Evolutionary conservation across 1,140 invertebrate species (phyloP).

Genomic region (Macrosteles quadrilineatus): DNA sequence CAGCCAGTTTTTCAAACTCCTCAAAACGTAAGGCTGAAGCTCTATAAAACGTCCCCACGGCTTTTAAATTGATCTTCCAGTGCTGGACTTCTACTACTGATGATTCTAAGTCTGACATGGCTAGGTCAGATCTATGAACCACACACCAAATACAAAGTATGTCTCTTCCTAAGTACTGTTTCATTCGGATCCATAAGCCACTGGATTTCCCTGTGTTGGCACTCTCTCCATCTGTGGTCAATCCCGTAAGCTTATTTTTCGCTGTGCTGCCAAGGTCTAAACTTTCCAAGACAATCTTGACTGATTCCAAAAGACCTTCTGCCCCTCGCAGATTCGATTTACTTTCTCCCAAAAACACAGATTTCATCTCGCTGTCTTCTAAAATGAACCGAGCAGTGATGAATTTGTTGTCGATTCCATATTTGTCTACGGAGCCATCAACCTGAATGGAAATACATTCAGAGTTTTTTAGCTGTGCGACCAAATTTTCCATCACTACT

Average conservation of each 20-base stretch:
- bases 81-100: slow-evolving; percentile 12
- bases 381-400: too few relatives aligned
- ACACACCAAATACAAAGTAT: slow-evolving; percentile 24
- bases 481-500: slow-evolving; percentile 9
- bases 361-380: too few relatives aligned
- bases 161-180: slow-evolving; percentile 19
- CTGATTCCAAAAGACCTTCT: too few relatives aligned
- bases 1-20: not conserved
- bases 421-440: slow-evolving; percentile 23
- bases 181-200: slow-evolving; percentile 8
- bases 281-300: not conserved
- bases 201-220: slow-evolving; percentile 22
- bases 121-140: not conserved
- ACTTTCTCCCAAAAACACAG: too few relatives aligned
- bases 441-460: slow-evolving; percentile 18
- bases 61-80: slow-evolving; percentile 26
- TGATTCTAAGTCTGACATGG: not conserved
- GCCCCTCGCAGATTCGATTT: too few relatives aligned
- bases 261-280: not conserved
- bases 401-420: slow-evolving; percentile 22
- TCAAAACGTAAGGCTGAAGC: slow-evolving; percentile 10
- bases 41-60: slow-evolving; percentile 27
- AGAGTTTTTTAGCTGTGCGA: not conserved
- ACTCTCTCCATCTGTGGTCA: slow-evolving; percentile 25
- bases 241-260: slow-evolving; percentile 13